Base-by-base conservation (phyloP, 2,113 vertebrate species). In the Varanus salvator region DNA sequence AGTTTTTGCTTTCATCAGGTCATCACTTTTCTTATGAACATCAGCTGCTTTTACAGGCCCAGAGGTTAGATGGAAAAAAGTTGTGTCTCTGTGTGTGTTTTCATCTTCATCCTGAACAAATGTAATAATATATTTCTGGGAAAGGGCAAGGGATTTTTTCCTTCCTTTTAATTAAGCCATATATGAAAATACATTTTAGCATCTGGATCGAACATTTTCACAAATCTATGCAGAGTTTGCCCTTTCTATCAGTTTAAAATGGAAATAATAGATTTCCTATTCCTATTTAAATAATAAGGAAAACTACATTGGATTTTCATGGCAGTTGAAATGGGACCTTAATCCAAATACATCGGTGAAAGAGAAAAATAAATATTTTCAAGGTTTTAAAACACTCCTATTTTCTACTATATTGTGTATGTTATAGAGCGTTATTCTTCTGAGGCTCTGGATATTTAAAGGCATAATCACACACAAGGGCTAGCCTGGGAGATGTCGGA, bases 391-490 rank as follows among this genome's bases (percentile, higher is more conserved):
- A 2, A 34, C 71, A 78, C 15, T 86, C 4, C 72, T 89, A 38
- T 52, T 87, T 91, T 90, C 8, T 76, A 57, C 6, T 44, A 69
- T 84, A 4, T 69, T 85, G 75, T 85, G 83, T 17, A 4, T 0
- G 87, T 89, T 7, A 21, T 14, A 90, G 14, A 80, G 29, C 21
- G 31, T 48, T 14, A 92, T 1, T 6, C 25, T 84, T 91, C 68
- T 71, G 27, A 80, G 6, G 71, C 31, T 90, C 76, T 92, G 38
- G 89, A 57, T 90, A 74, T 93, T 93, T 94, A 92, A 93, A 38
- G 31, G 60, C 60, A 64, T 11, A 64, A 21, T 64, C 60, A 15
- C 21, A 21, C 21, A 19, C 60, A 21, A 0, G 11, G 0, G 66
- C 15, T 68, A 71, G 9, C 15, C 60, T 64, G 17, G 60, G 60